Evolutionary conservation across 2,888 invertebrate species (phyloP), one percentile per base, ranked within the genome.

Genomic region (Helicoverpa assulta): DNA sequence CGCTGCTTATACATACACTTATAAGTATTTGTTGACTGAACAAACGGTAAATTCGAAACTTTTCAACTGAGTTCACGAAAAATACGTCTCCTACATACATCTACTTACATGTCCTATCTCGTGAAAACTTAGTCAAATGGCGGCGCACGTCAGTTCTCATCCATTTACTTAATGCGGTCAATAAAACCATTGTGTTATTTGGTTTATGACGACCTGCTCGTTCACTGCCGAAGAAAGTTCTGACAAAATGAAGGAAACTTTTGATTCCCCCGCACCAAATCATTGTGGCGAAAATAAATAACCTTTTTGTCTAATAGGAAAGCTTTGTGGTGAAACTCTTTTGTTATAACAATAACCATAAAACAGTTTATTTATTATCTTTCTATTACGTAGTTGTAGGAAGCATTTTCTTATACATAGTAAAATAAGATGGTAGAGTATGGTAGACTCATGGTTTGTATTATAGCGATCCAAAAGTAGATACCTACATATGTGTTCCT

Each of bases 151-250:
- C 89, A 89, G 89, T 91, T 91, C 88, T 87, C 86, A 87, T 91
- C 91, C 91, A 93, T 94, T 93, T 92, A 89, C 85, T 90, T 94
- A 94, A 94, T 94, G 91, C 88, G 83, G 84, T 87, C 88, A 90
- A 92, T 94, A 94, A 94, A 94, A 93, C 92, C 93, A 93, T 94
- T 93, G 93, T 93, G 89, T 88, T 88, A 72, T 88, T 90, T 89
- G 87, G 86, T 93, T 93, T 93, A 94, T 91, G 91, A 90, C 90
- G 86, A 88, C 85, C 86, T 87, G 88, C 88, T 87, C 86, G 85
- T 85, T 85, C 82, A 85, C 85, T 83, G 82, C 79, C 85, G 81
- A 85, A 81, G 84, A 85, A 90, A 89, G 73, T 87, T 88, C 76
- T 76, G 77, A 80, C 80, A 81, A 86, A 88, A 89, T 82, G 80